A percentile compares a stretch with the other conserved stretches of the same genome.
Conservation (phyloP, 1,140 invertebrate genomes). For the Drosophila truncata region DNA sequence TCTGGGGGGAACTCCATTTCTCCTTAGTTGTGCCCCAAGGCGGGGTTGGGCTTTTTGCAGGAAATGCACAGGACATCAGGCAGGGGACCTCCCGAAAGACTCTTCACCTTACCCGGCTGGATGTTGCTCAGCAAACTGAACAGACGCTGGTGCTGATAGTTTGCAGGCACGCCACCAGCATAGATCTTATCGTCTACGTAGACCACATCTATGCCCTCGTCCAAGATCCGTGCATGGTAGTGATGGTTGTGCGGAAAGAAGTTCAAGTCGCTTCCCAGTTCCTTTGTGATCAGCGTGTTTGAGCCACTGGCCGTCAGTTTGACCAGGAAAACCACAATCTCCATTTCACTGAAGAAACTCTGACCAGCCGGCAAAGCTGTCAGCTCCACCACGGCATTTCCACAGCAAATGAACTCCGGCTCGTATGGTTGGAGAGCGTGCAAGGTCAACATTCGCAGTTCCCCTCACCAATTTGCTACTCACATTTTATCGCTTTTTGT, state of each 20-base stretch:
- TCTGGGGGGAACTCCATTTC: not conserved
- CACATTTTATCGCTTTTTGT: slow-evolving; percentile 55
- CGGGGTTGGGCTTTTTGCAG: slow-evolving; percentile 30
- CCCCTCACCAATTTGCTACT: not conserved
- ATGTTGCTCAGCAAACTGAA: slow-evolving; percentile 57
- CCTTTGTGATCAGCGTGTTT: slow-evolving; percentile 58
- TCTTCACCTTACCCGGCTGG: slow-evolving; percentile 44
- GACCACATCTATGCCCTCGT: slow-evolving; percentile 64
- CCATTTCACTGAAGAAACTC: slow-evolving; percentile 43
- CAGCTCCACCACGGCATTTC: slow-evolving; percentile 52
- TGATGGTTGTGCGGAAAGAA: slow-evolving; percentile 65
- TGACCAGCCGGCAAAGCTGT: slow-evolving; percentile 58
- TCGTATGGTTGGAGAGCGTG: slow-evolving; percentile 60
- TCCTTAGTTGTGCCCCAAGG: slow-evolving; percentile 1
- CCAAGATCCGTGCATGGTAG: slow-evolving; percentile 56
- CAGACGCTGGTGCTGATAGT: slow-evolving; percentile 57
- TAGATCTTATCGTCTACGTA: slow-evolving; percentile 64
- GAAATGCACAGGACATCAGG: slow-evolving; percentile 39
- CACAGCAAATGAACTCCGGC: slow-evolving; percentile 63
- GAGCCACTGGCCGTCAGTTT: slow-evolving; percentile 31
- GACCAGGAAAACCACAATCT: slow-evolving; percentile 57
- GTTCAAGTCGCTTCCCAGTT: slow-evolving; percentile 57
- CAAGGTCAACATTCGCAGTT: slow-evolving; percentile 57
- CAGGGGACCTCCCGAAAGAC: slow-evolving; percentile 49
- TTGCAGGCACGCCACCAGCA: not conserved